Base-by-base conservation (phyloP, 2,113 vertebrate genomes). In the Hippocampus mohnikei region DNA sequence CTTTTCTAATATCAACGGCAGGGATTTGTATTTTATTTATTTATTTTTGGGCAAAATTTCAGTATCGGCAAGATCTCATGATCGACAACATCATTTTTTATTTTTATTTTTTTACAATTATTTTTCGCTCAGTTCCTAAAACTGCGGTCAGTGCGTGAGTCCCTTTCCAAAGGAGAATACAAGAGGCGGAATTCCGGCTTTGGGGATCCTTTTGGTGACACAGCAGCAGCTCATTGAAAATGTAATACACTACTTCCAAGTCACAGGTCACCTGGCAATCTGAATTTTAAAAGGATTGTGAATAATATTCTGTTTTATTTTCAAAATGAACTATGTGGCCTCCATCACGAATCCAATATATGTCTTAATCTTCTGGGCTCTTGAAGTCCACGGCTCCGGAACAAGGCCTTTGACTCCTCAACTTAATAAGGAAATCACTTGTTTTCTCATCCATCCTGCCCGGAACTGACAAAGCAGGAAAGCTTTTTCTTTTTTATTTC, bases 301-400 rank as follows among this genome's bases (percentile, higher is more conserved):
- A 98, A 98, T 98, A 98, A 98, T 98, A 98, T 98, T 98, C 96
- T 95, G 96, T 99, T 98, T 98, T 99, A 98, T 97, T 99, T 98
- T 96, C 93, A 98, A 98, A 98, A 98, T 98, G 97, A 99, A 98
- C 96, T 96, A 95, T 95, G 93, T 98, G 96, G 96, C 96, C 97
- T 95, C 96, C 95, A 99, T 99, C 97, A 98, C 98, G 94, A 98
- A 99, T 98, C 95, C 97, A 99, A 99, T 99, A 99, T 99, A 96
- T 97, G 96, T 98, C 97, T 99, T 99, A 98, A 98, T 98, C 96
- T 98, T 95, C 94, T 92, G 88, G 94, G 95, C 94, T 96, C 95
- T 96, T 95, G 95, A 95, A 96, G 93, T 95, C 92, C 94, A 93
- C 93, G 92, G 94, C 94, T 94, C 94, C 92, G 94, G 93, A 93